Percentiles rank a stretch among this genome's conserved stretches.
Conservation (phyloP, 2,888 invertebrate genomes). For the Mimumesa dahlbomi region DNA sequence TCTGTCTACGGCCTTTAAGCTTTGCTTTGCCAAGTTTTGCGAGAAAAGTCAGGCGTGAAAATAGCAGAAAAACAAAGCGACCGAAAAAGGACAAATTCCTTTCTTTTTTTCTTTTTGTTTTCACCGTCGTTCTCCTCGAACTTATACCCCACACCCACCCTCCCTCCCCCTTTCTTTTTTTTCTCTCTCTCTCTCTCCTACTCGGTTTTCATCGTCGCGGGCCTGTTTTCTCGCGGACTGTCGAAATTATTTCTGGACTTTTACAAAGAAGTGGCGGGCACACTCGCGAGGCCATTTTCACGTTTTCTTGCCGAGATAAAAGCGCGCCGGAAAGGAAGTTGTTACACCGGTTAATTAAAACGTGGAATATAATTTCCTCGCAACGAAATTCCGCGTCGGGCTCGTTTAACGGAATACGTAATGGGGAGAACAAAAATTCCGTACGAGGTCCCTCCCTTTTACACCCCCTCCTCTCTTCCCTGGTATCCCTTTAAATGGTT, state of each 20-base stretch:
- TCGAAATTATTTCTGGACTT: conserved; percentile 31
- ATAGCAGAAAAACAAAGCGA: conserved; percentile 21
- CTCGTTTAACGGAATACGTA: too few relatives aligned
- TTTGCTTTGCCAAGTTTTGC: conserved; percentile 49
- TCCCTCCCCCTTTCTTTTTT: not conserved
- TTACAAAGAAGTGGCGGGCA: not conserved
- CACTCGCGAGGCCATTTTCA: conserved; percentile 5
- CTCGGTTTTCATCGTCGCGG: too few relatives aligned
- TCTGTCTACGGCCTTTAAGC: not conserved
- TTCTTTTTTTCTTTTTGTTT: not conserved
- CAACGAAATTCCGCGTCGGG: too few relatives aligned
- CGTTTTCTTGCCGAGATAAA: not conserved
- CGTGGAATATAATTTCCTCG: not conserved
- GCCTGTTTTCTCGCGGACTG: too few relatives aligned
- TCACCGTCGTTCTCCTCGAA: not conserved
- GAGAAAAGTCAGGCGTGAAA: conserved; percentile 19
- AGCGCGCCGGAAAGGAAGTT: conserved; percentile 21
- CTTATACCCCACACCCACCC: too few relatives aligned
- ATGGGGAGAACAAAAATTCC: not conserved
- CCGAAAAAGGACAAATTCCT: conserved; percentile 15
- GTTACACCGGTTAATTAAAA: not conserved
- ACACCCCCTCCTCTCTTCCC: too few relatives aligned
- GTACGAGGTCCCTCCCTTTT: too few relatives aligned
- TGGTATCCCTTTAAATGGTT: too few relatives aligned
- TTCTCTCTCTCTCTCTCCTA: not conserved